Conservation (phyloP, 2,113 vertebrate genomes). For the Rafetus swinhoei region DNA sequence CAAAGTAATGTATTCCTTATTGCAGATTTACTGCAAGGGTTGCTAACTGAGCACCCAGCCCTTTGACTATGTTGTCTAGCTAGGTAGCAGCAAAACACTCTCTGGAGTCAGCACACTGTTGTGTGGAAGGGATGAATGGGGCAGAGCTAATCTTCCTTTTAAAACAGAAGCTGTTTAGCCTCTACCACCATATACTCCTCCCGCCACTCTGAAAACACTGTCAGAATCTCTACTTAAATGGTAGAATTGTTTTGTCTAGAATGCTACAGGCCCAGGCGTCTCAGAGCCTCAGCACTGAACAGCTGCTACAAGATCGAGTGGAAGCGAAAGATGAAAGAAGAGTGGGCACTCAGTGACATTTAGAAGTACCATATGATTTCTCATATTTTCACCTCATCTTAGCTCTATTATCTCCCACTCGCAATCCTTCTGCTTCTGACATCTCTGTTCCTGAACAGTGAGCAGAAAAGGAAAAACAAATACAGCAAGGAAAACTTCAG, state of each 20-base stretch:
- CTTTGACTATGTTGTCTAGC: conserved; percentile 14
- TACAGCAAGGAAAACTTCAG: not conserved
- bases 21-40: not conserved
- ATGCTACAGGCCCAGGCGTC: not conserved
- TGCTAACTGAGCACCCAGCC: not conserved
- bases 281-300: fast-evolving
- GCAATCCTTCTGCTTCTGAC: not conserved
- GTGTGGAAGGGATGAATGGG: not conserved
- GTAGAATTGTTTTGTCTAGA: not conserved
- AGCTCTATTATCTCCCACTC: not conserved
- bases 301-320: fast-evolving
- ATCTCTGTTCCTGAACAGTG: not conserved
- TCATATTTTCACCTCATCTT: fast-evolving
- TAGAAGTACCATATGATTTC: not conserved
- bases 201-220: not conserved
- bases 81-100: not conserved
- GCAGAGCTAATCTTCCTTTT: not conserved
- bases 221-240: not conserved
- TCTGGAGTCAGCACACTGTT: not conserved
- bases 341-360: not conserved
- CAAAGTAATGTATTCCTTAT: not conserved
- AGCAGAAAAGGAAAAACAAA: not conserved
- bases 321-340: not conserved
- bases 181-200: not conserved
- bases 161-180: not conserved